Base-by-base conservation (phyloP, 1,140 invertebrate genomes). In the Hypothenemus hampei region DNA sequence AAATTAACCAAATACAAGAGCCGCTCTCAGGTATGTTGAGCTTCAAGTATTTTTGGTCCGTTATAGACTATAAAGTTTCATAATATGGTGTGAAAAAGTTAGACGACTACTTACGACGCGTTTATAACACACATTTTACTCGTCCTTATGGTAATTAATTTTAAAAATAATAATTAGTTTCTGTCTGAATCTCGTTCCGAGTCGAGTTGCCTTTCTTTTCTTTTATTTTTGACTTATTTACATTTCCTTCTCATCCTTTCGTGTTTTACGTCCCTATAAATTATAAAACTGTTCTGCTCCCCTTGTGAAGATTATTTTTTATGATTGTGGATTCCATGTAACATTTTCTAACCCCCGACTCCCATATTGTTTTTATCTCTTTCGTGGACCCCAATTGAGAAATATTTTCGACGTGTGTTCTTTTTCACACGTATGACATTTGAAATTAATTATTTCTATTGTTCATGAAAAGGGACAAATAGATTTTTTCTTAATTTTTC, bases 221-320 rank as follows among this genome's bases (percentile, higher is more conserved):
- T 37, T 13, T 13, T 13, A 37, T 13, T 20, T 41, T 11, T 22
- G 39, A 41, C 39, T 41, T 41, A 41, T 41, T 41, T 41, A 41
- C 39, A 41, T 41, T 18, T 41, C 22, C 39, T 10, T 41, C 39
- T 41, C 39, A 41, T 41, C 39, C 39, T 7, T 41, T 7, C 39
- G 39, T 19, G 20, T 41, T 41, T 41, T 41, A 41, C 15, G 39
- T 15, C 15, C 39, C 39, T 10, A 41, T 41, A 41, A 41, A 41
- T 41, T 41, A 41, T 41, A 41, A 16, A 21, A 41, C 22, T 41
- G 16, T 41, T n/a, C n/a, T n/a, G n/a, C 39, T 8, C 39, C 20
- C 39, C 22, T 10, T 41, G 39, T 20, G 19, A 41, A 41, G 39
- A 41, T 41, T 41, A 41, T 21, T 41, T 41, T 41, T 41, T 41